Conservation (phyloP, 2,113 vertebrate genomes). For the Sturnus vulgaris region DNA sequence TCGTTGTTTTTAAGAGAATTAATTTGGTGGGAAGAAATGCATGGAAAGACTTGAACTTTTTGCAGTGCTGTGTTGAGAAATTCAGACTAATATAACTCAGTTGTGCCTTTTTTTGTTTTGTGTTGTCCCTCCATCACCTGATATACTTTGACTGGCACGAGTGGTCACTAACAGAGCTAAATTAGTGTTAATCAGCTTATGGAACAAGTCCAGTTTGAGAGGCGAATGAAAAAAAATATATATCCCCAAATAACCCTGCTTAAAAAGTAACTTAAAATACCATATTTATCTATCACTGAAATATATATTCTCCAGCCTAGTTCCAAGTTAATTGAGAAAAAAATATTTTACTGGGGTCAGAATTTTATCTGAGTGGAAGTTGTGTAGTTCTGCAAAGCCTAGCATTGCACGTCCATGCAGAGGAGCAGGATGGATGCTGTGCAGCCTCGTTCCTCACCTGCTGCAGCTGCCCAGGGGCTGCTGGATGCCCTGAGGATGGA, state of each 20-base stretch:
- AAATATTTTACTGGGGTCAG: background rate
- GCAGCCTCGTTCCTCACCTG: background rate
- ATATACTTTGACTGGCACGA: background rate
- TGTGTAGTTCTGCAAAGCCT: accelerated
- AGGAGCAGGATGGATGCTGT: background rate
- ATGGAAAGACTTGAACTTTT: background rate
- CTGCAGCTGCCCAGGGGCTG: background rate
- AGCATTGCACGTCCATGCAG: background rate
- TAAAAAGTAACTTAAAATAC: background rate
- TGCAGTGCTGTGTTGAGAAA: background rate
- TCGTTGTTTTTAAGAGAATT: background rate
- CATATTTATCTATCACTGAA: background rate
- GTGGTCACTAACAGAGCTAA: background rate
- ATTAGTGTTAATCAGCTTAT: background rate
- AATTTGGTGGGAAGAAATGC: background rate
- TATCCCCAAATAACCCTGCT: background rate
- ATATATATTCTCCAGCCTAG: background rate
- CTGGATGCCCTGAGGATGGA: background rate
- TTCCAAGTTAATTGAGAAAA: background rate
- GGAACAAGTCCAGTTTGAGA: background rate
- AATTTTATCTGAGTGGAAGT: background rate
- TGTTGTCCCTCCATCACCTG: background rate
- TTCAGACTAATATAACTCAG: background rate
- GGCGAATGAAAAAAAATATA: background rate
- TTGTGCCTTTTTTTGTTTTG: background rate